Base-by-base conservation (phyloP, 2,113 vertebrate genomes). In the Illadopsis cleaveri region DNA sequence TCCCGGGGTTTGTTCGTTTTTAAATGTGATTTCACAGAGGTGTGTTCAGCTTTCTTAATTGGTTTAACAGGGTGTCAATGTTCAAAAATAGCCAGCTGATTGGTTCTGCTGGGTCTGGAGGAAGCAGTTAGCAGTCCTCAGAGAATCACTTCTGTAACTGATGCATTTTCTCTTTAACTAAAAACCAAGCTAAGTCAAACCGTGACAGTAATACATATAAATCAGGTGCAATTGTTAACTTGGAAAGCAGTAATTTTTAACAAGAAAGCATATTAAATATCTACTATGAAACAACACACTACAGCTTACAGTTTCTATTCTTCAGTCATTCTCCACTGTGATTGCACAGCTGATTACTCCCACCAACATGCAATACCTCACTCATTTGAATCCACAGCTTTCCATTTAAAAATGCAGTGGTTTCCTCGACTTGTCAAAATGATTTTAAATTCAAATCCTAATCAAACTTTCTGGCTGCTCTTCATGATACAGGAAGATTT, bases 1-100 rank as follows among this genome's bases (percentile, higher is more conserved):
- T 28, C 37, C 31, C 1, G 1, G 10, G 13, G 15, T 11, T 27
- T 13, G 31, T 14, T 79, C 2, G 0, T 30, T 30, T 42, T 18
- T 3, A 23, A 44, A 13, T 4, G 31, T 23, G 9, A 28, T 35
- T 65, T 79, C 25, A 64, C 19, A 79, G 24, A 35, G 38, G 19
- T 1, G 2, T 3, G 5, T 44, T 64, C 19, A 35, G 48, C 24
- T 51, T 51, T 38, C 35, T 61, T 14, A 53, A 64, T 24, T 30
- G 60, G 48, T 64, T 53, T 23, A 64, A 14, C 9, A 42, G 8
- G 8, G 33, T 35, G 20, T 44, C 60, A n/a, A 11, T n/a, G 42
- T 11, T 23, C 47, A 53, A 35, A 53, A 53, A 19, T 7, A 64
- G 38, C 24, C 38, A 35, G 31, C 11, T 23, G 31, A 65, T 17